Evolutionary conservation across 2,797 vertebrate species (phyloP).

Genomic region (Arrhamphus sclerolepis): DNA sequence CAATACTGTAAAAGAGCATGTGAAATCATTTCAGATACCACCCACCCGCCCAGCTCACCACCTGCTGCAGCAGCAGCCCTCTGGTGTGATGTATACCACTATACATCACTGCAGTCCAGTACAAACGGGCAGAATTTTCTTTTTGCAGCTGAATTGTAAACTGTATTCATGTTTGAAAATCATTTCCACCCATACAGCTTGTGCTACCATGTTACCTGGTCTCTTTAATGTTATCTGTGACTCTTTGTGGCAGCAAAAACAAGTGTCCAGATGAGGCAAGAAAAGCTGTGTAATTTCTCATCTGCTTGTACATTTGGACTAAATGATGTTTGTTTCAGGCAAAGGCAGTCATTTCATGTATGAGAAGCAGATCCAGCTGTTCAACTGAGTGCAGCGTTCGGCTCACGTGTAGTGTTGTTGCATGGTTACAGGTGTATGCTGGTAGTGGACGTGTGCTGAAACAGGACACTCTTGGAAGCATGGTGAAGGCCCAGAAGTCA

Average conservation of each 20-base stretch:
- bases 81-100: not conserved
- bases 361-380: conserved; percentile 11
- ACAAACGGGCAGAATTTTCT: too few relatives aligned
- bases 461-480: conserved; percentile 64
- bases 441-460: conserved; percentile 52
- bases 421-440: conserved; percentile 60
- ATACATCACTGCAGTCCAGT: not conserved
- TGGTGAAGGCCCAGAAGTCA: conserved; percentile 80
- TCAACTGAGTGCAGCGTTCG: not conserved
- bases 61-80: not conserved
- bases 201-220: too few relatives aligned
- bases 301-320: not conserved
- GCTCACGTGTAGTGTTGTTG: conserved; percentile 57
- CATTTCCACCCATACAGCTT: too few relatives aligned
- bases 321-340: not conserved
- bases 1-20: conserved; percentile 1
- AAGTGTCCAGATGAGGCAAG: too few relatives aligned
- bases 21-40: conserved; percentile 4
- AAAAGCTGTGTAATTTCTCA: not conserved
- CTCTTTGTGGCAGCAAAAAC: too few relatives aligned
- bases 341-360: not conserved
- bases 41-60: too few relatives aligned
- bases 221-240: too few relatives aligned
- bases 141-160: too few relatives aligned
- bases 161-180: too few relatives aligned